Conservation (phyloP, 92 coral and sea anemone species). For the Zoanthus solanderi region DNA sequence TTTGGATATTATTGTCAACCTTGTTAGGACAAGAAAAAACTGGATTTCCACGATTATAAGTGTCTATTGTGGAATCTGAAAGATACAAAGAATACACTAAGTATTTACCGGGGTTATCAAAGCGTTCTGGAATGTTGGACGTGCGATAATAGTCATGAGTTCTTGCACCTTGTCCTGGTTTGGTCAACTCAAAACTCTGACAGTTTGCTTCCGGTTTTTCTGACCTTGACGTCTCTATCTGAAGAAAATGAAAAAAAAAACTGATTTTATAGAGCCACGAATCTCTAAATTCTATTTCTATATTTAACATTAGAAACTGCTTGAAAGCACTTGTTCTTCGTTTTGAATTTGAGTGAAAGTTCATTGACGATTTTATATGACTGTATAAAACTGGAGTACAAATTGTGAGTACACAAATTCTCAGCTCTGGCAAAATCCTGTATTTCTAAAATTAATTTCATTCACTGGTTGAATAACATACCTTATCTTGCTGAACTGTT, state of each 20-base stretch:
- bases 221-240: conserved; percentile 14
- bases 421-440: neutral
- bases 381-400: too few species aligned
- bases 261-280: neutral
- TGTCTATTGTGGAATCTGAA: conserved; percentile 62
- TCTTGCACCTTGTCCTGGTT: conserved; percentile 97
- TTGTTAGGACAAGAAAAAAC: conserved; percentile 92
- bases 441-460: neutral
- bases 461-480: too few species aligned
- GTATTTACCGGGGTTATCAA: conserved; percentile 95
- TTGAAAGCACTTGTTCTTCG: neutral
- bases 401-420: too few species aligned
- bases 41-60: conserved; percentile 95
- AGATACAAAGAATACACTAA: conserved; percentile 13
- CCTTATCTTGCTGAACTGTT: conserved; percentile 6
- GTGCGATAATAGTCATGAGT: conserved; percentile 91
- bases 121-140: conserved; percentile 91
- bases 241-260: neutral
- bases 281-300: neutral
- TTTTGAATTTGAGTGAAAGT: too few species aligned
- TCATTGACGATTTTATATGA: too few species aligned
- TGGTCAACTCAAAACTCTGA: conserved; percentile 77
- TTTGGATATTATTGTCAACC: conserved; percentile 55
- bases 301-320: neutral
- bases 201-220: neutral